Conservation (phyloP, 2,888 invertebrate genomes). For the Gnatocerus cornutus region DNA sequence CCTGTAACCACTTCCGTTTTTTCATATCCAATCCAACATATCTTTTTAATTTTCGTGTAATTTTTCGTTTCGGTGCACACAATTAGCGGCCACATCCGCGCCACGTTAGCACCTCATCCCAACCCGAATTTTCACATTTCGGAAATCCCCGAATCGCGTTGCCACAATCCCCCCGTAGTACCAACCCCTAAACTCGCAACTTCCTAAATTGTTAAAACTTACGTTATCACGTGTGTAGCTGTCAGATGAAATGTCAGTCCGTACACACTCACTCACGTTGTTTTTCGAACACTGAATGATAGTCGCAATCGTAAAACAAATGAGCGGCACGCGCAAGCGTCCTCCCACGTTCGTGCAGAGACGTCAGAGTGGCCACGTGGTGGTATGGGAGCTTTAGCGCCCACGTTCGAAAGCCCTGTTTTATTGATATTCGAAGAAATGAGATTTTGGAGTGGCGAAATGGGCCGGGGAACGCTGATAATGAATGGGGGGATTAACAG, state of each 20-base stretch:
- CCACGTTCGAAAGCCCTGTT: constrained; percentile 16
- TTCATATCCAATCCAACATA: no score
- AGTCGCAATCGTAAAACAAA: constrained; percentile 17
- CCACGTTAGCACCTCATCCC: neutral
- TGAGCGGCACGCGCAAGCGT: constrained; percentile 30
- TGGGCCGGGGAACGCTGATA: neutral
- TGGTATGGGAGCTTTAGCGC: constrained; percentile 31
- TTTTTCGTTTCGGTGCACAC: constrained; percentile 10
- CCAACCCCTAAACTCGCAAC: neutral
- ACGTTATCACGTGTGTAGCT: constrained; percentile 14
- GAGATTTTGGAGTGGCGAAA: neutral
- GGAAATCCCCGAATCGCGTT: neutral
- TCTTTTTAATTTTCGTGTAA: neutral
- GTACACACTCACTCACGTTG: neutral
- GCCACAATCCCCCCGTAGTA: neutral
- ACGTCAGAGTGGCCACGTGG: constrained; percentile 29
- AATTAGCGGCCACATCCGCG: constrained; percentile 1
- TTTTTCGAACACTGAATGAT: constrained; percentile 15
- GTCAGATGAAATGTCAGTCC: constrained; percentile 11
- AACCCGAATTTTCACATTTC: neutral
- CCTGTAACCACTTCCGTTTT: no score
- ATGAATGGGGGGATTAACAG: no score
- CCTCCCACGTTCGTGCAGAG: constrained; percentile 21
- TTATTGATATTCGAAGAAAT: constrained; percentile 15
- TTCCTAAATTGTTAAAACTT: constrained; percentile 7